A percentile compares a stretch with the other conserved stretches of the same genome.
phyloP scores from a whole-genome alignment of 2,113 vertebrate species.

The Daubentonia madagascariensis region DNA sequence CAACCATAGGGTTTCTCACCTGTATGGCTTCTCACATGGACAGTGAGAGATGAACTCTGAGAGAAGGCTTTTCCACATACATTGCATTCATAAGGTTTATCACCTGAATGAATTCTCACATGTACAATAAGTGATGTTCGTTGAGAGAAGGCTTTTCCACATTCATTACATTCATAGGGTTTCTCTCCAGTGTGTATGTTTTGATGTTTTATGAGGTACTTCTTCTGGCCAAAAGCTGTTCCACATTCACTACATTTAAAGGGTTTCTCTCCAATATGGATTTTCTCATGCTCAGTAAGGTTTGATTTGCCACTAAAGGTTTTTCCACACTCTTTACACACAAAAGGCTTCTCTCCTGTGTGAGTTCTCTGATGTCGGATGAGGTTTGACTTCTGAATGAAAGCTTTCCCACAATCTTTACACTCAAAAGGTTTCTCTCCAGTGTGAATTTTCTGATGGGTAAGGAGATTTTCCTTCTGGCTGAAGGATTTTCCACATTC shows the following conservation, averaged over 20 bases:
- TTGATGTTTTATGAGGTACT: constrained; percentile 76
- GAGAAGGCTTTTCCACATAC: constrained; percentile 77
- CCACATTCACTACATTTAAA: constrained; percentile 76
- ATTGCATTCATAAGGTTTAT: constrained; percentile 75
- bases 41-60: constrained; percentile 75
- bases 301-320: constrained; percentile 75
- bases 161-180: constrained; percentile 74
- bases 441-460: constrained; percentile 73
- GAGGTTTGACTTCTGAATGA: constrained; percentile 76
- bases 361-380: constrained; percentile 79
- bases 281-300: constrained; percentile 75
- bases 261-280: constrained; percentile 75
- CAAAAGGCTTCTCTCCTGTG: constrained; percentile 76
- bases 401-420: constrained; percentile 73
- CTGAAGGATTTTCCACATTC: constrained; percentile 77
- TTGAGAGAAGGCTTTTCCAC: constrained; percentile 76
- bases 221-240: constrained; percentile 76
- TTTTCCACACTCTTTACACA: constrained; percentile 75
- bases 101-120: constrained; percentile 70
- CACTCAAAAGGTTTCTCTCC: constrained; percentile 72
- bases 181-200: constrained; percentile 78
- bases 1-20: constrained; percentile 73
- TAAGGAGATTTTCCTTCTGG: constrained; percentile 72
- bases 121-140: constrained; percentile 74
- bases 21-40: constrained; percentile 74